These are phyloP conservation scores for Argyra leucocephala DNA, from an alignment of 2,888 invertebrate species.

Conservation along the genomic window DNA sequence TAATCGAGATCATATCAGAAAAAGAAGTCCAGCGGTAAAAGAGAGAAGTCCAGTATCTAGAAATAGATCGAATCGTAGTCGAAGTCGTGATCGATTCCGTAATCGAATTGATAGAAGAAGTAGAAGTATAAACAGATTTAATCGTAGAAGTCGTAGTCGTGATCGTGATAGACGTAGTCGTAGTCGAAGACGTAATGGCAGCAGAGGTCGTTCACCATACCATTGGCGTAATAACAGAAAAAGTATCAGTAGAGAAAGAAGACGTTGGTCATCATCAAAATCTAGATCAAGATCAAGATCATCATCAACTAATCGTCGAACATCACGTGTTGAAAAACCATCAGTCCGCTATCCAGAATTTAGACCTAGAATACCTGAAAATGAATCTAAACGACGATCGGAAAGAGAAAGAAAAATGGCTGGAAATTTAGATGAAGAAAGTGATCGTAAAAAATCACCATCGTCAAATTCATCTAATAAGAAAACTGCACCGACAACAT, in stretches of 20 bases:
- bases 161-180: conserved; percentile 22
- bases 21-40: conserved; percentile 16
- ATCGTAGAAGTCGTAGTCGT: conserved; percentile 27
- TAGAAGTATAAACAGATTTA: conserved; percentile 10
- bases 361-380: conserved; percentile 38
- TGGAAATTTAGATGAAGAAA: conserved; percentile 27
- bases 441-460: conserved; percentile 29
- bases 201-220: conserved; percentile 14
- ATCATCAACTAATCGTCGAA: conserved; percentile 23
- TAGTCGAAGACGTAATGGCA: conserved; percentile 25
- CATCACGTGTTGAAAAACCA: conserved; percentile 38
- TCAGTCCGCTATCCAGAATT: conserved; percentile 40
- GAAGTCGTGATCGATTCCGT: conserved; percentile 29
- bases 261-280: conserved; percentile 25
- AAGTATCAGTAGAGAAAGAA: conserved; percentile 25
- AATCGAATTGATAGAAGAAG: conserved; percentile 25
- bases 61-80: conserved; percentile 7
- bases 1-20: conserved; percentile 14
- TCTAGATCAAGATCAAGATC: conserved; percentile 31
- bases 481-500: conserved; percentile 24
- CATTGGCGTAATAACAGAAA: conserved; percentile 17
- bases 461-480: conserved; percentile 27
- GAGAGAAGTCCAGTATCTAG: conserved; percentile 17
- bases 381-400: conserved; percentile 31
- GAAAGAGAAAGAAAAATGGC: conserved; percentile 23